Percentiles rank a stretch among this genome's conserved stretches.
Conservation (phyloP, 2,113 vertebrate genomes). For the Manacus vitellinus region DNA sequence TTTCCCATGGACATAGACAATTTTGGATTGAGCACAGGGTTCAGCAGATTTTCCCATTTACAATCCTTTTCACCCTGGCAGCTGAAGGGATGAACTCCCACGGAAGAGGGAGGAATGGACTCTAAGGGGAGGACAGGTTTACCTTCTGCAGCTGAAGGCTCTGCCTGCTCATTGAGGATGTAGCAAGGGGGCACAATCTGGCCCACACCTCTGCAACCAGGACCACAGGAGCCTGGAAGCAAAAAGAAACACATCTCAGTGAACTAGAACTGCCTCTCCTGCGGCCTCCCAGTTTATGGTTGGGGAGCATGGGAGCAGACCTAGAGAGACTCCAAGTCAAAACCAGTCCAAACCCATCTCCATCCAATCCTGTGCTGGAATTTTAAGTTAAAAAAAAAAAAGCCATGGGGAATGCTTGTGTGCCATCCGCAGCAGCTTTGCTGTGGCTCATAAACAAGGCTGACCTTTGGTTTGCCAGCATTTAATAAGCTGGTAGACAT, state of each 20-base stretch:
- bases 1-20: fast-evolving
- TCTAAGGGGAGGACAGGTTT: background rate
- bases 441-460: background rate
- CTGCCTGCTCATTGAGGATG: fast-evolving
- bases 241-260: background rate
- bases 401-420: background rate
- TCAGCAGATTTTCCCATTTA: background rate
- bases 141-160: fast-evolving
- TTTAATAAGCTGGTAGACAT: constrained; percentile 44
- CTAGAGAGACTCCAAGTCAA: background rate
- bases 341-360: background rate
- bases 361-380: background rate
- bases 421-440: background rate
- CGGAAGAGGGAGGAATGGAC: background rate
- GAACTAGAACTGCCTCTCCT: background rate
- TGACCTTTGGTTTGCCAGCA: constrained; percentile 46
- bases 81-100: background rate
- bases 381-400: background rate
- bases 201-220: background rate
- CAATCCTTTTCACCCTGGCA: background rate
- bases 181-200: background rate
- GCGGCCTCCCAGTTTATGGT: fast-evolving
- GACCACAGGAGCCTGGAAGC: fast-evolving
- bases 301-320: fast-evolving
- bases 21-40: background rate